A percentile compares a stretch with the other conserved stretches of the same genome.
phyloP scores from a whole-genome alignment of 2,888 invertebrate species.

The Platypus cylindrus region DNA sequence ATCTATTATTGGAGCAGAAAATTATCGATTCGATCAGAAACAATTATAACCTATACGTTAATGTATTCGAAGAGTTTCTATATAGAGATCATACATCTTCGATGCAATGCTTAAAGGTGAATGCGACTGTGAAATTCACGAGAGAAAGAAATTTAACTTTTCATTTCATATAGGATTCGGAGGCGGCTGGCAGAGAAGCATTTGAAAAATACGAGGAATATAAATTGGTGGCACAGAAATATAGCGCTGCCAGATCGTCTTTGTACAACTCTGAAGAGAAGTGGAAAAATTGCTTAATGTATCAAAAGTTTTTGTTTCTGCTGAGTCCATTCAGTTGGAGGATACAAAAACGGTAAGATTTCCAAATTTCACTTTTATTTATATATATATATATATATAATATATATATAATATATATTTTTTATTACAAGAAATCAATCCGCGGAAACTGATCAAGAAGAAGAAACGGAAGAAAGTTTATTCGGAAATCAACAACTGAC shows the following conservation, averaged over 20 bases:
- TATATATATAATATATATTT: neutral
- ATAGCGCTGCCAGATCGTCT: constrained; percentile 30
- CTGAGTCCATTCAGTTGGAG: constrained; percentile 53
- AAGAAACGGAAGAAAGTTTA: constrained; percentile 18
- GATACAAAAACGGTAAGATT: constrained; percentile 21
- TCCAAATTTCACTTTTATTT: too few relatives aligned
- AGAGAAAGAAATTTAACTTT: neutral
- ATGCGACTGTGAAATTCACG: neutral
- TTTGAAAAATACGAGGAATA: constrained; percentile 35
- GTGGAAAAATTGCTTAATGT: constrained; percentile 49
- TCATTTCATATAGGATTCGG: constrained; percentile 39
- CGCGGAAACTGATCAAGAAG: neutral
- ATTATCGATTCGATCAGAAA: constrained; percentile 37
- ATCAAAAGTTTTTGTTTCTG: constrained; percentile 54
- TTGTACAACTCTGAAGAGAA: constrained; percentile 49
- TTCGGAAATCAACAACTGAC: constrained; percentile 23
- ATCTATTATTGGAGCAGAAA: constrained; percentile 40
- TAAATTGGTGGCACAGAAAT: constrained; percentile 35
- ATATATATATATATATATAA: too few relatives aligned
- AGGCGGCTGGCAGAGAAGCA: constrained; percentile 36
- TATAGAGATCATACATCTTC: constrained; percentile 48
- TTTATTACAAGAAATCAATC: neutral
- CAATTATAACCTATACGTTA: constrained; percentile 40
- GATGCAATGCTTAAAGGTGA: constrained; percentile 37
- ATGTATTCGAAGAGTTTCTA: constrained; percentile 47